Evolutionary conservation across 2,888 invertebrate genomes (phyloP).

Genomic region (Nomada goodeniana): DNA sequence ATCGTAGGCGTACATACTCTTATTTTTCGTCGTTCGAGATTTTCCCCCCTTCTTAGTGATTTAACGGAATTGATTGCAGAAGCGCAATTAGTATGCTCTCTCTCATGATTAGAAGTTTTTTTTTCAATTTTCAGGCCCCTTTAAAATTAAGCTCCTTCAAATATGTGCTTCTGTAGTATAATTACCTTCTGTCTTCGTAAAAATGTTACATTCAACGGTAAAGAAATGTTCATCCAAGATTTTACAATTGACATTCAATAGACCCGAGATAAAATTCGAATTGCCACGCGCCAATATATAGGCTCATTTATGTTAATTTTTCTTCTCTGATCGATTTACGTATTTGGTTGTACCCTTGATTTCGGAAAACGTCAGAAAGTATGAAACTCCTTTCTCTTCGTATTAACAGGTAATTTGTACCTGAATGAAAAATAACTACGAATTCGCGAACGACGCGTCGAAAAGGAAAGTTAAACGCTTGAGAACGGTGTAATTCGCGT

Average conservation of each 20-base stretch:
- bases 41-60: background rate
- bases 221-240: too few relatives aligned
- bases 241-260: too few relatives aligned
- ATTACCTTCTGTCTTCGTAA: background rate
- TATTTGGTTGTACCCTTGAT: too few relatives aligned
- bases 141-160: background rate
- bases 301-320: too few relatives aligned
- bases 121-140: background rate
- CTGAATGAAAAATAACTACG: background rate
- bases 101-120: slow-evolving; percentile 30
- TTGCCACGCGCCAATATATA: too few relatives aligned
- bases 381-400: background rate
- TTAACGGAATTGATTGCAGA: slow-evolving; percentile 5
- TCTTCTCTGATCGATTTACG: too few relatives aligned
- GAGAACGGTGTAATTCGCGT: background rate
- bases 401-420: too few relatives aligned
- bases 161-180: slow-evolving; percentile 16
- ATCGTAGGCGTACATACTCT: background rate
- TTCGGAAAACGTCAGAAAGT: background rate
- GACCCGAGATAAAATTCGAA: too few relatives aligned
- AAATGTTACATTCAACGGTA: too few relatives aligned
- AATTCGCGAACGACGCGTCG: slow-evolving; percentile 10
- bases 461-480: background rate
- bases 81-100: slow-evolving; percentile 39
- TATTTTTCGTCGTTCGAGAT: background rate